phyloP scores from a whole-genome alignment of 30 jellyfish, hydroid and myxozoan genomes.

The Nemopilema nomurai region DNA sequence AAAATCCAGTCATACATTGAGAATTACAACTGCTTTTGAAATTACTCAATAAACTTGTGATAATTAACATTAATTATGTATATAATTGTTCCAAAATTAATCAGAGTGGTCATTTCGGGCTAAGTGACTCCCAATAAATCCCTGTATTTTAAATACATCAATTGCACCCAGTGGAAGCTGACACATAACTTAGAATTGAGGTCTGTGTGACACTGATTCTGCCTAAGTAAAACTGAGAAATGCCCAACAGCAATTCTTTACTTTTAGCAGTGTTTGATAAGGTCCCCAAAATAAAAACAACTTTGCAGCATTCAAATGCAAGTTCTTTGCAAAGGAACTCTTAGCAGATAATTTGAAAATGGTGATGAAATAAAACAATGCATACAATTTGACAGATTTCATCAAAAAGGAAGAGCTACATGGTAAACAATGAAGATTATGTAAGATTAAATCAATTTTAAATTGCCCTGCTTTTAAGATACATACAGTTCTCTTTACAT shows the following conservation, averaged over 20 bases:
- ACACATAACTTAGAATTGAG: background rate
- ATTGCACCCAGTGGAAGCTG: background rate
- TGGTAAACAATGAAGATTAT: background rate
- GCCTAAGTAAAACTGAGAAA: too few species aligned
- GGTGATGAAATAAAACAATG: background rate
- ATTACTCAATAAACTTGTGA: background rate
- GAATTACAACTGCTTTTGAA: conserved; percentile 40
- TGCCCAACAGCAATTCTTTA: too few species aligned
- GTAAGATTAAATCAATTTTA: background rate
- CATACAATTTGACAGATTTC: background rate
- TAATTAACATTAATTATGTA: background rate
- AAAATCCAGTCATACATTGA: conserved; percentile 44
- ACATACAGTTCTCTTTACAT: background rate
- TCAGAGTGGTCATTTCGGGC: background rate
- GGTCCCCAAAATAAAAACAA: too few species aligned
- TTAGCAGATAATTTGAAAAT: too few species aligned
- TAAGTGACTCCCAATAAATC: background rate
- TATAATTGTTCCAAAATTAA: background rate
- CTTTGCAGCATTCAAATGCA: too few species aligned
- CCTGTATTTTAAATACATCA: background rate
- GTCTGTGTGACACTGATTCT: too few species aligned
- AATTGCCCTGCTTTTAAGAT: background rate
- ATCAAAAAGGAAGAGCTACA: background rate
- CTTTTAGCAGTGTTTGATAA: too few species aligned
- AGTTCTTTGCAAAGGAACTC: too few species aligned